These are phyloP conservation scores for Penaeus indicus DNA, from an alignment of 1,140 invertebrate species.

Conservation along the genomic window DNA sequence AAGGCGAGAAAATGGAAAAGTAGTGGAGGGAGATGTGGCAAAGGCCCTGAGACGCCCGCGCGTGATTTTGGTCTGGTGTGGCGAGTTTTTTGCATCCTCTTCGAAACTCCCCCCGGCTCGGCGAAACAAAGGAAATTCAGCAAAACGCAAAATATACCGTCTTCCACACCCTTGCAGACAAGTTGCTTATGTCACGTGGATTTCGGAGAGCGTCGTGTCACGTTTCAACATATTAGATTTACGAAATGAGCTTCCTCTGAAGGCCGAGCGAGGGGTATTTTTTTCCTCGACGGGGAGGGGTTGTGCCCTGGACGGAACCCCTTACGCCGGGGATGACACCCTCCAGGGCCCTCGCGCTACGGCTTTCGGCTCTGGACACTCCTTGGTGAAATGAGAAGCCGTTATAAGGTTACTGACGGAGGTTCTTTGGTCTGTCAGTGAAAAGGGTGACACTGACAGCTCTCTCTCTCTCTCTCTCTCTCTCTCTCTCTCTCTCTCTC, in stretches of 20 bases:
- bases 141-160: slow-evolving; percentile 56
- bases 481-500: too few relatives aligned
- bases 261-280: slow-evolving; percentile 53
- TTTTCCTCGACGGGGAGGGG: slow-evolving; percentile 59
- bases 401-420: background rate
- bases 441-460: too few relatives aligned
- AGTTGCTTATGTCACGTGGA: slow-evolving; percentile 24
- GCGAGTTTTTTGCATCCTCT: slow-evolving; percentile 58
- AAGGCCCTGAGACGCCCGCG: slow-evolving; percentile 51
- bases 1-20: background rate
- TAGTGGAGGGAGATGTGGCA: slow-evolving; percentile 39
- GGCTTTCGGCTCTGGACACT: background rate
- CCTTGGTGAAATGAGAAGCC: background rate
- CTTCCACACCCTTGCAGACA: background rate
- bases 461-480: too few relatives aligned
- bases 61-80: slow-evolving; percentile 64
- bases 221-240: slow-evolving; percentile 54
- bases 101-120: slow-evolving; percentile 54
- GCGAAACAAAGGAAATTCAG: slow-evolving; percentile 62
- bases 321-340: background rate
- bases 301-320: slow-evolving; percentile 33
- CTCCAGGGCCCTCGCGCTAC: background rate
- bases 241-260: slow-evolving; percentile 20
- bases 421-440: background rate
- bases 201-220: slow-evolving; percentile 44